These are phyloP conservation scores for Hypomecis atomaria DNA, from an alignment of 2,888 invertebrate genomes.

Conservation along the genomic window DNA sequence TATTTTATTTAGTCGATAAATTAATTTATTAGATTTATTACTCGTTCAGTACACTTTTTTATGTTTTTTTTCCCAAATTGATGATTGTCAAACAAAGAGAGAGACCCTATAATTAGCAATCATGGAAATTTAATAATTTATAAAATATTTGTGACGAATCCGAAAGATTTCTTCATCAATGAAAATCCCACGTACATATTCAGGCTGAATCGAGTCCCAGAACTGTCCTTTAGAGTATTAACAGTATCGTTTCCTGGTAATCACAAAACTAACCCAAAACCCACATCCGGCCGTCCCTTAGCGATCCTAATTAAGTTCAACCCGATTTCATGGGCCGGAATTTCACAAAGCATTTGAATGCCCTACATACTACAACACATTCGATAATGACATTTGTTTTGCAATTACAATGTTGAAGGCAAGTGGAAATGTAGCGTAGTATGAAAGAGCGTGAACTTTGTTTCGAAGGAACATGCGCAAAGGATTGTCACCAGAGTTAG, in stretches of 20 bases:
- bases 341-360: constrained; percentile 22
- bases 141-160: background rate
- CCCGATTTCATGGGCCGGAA: constrained; percentile 23
- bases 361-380: constrained; percentile 12
- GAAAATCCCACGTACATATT: background rate
- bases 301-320: constrained; percentile 28
- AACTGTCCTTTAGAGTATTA: constrained; percentile 12
- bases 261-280: constrained; percentile 25
- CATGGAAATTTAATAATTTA: no score
- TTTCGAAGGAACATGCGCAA: constrained; percentile 53
- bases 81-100: no score
- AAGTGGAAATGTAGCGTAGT: constrained; percentile 3
- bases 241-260: constrained; percentile 17
- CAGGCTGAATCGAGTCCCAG: background rate
- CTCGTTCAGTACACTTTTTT: no score
- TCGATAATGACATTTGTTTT: background rate
- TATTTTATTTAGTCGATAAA: no score
- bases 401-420: constrained; percentile 1
- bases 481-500: constrained; percentile 40
- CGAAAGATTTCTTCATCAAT: background rate
- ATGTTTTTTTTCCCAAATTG: no score
- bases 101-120: no score
- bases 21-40: no score
- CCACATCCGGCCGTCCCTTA: constrained; percentile 17
- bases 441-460: constrained; percentile 23